Base-by-base conservation (phyloP, 1,140 invertebrate species). In the Diploscapter pachys region DNA sequence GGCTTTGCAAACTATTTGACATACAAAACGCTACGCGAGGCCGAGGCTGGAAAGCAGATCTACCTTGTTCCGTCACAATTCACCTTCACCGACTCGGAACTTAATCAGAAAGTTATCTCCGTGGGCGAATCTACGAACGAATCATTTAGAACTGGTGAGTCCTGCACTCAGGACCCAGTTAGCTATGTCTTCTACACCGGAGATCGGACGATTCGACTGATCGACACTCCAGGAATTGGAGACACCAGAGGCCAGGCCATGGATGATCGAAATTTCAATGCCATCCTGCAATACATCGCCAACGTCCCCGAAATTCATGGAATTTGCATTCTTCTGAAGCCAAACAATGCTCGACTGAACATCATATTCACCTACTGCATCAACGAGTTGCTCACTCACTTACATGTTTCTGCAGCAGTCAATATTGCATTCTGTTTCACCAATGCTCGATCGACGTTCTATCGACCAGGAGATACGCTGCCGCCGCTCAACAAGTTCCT, bases 1-100 rank as follows among this genome's bases (percentile, higher is more conserved):
- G 57, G 66, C 56, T 54, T 50, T 53, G 66, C 66, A 52, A 68
- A 68, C 51, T 68, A 68, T 48, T 8, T 68, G 8, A 68, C 53
- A 54, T 68, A 68, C 66, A 48, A 68, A n/a, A 9, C 66, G 1
- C 9, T 68, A 2, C 2, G 2, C 0, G 66, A 68, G 2, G 66
- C 52, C 0, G 5, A 55, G 0, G 48, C 0, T 5, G 66, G 51
- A 54, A 48, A n/a, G 50, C 66, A 52, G 6, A 48, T 52, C 11
- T 55, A 55, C 66, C 51, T 68, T 8, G 50, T 68, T n/a, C 13
- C 53, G 5, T 9, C 66, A 6, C 11, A 52, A n/a, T 68, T 68
- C 51, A 52, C 66, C 9, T n/a, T 48, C 5, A 53, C 66, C 0
- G 31, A 31, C 31, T 31, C 31, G 31, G 31, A 31, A 31, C 31